phyloP scores from a whole-genome alignment of 2,888 invertebrate species.

The Archips xylosteana region DNA sequence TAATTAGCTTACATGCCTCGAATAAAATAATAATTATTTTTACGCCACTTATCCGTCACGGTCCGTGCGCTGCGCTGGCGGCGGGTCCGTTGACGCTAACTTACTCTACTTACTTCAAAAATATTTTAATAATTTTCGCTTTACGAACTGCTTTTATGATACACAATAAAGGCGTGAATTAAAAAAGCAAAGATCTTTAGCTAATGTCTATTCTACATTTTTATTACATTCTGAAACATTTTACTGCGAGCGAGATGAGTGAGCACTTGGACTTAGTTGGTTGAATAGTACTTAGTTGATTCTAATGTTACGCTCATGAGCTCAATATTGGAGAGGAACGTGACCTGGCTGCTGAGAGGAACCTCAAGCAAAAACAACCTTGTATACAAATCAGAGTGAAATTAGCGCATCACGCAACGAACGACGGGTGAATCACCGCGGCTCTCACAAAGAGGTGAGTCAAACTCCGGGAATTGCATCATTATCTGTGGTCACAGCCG shows the following conservation, averaged over 20 bases:
- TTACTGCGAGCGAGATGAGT: neutral
- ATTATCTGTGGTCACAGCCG: constrained; percentile 51
- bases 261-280: neutral
- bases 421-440: constrained; percentile 60
- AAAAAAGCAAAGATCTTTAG: constrained; percentile 13
- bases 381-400: constrained; percentile 62
- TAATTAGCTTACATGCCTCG: constrained; percentile 72
- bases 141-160: constrained; percentile 49
- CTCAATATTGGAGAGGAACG: constrained; percentile 31
- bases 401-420: constrained; percentile 66
- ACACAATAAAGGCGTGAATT: constrained; percentile 40
- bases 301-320: neutral
- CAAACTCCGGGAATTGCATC: constrained; percentile 61
- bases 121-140: constrained; percentile 57
- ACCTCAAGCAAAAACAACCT: constrained; percentile 61
- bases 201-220: constrained; percentile 1
- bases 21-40: constrained; percentile 72
- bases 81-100: constrained; percentile 66
- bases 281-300: neutral
- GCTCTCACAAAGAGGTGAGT: constrained; percentile 55
- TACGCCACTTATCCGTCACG: constrained; percentile 73
- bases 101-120: constrained; percentile 49
- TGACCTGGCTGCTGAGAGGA: constrained; percentile 53
- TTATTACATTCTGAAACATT: constrained; percentile 3
- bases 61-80: constrained; percentile 59